Evolutionary conservation across 2,113 vertebrate genomes (phyloP), one percentile per base, ranked within the genome.

Genomic region (Spermophilus dauricus): DNA sequence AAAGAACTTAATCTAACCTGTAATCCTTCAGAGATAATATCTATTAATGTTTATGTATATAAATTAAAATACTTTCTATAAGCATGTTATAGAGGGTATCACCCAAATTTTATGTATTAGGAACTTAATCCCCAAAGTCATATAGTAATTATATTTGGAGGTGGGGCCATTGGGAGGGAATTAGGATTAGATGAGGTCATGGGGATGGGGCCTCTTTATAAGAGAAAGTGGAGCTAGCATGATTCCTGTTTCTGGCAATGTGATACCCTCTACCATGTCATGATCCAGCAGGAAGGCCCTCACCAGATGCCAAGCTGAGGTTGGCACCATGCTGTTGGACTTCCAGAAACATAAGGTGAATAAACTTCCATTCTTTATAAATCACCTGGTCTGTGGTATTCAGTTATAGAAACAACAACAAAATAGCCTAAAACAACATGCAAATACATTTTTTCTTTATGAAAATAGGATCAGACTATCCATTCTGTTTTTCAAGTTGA

Each of bases 401-500:
- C 65, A 56, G 30, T 61, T 58, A 72, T 7, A 72, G 51, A 10
- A 70, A 61, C 67, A 61, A 58, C 56, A 58, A 58, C 18, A 58
- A 58, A 70, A 87, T 1, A 58, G 61, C 56, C 3, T 0, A 26
- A 48, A 24, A n/a, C 37, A 58, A 20, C 37, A 88, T n/a, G 61
- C 13, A 45, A 20, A 28, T 3, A 56, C 4, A 48, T 81, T 56
- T 67, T 89, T 80, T 86, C 37, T 39, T 81, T 82, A 81, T 32
- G 70, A 83, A 87, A 58, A 86, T 8, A 70, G 48, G 37, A 76
- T 88, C 72, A 63, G 42, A 77, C 65, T 96, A 45, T 48, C 14
- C n/a, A 42, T 81, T 84, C 48, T 89, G 32, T 63, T 86, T 91
- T 92, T 61, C 70, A 92, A 65, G 34, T 56, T 91, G 39, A 80